Conservation (phyloP, 1,140 invertebrate genomes). For the Macrobrachium nipponense region DNA sequence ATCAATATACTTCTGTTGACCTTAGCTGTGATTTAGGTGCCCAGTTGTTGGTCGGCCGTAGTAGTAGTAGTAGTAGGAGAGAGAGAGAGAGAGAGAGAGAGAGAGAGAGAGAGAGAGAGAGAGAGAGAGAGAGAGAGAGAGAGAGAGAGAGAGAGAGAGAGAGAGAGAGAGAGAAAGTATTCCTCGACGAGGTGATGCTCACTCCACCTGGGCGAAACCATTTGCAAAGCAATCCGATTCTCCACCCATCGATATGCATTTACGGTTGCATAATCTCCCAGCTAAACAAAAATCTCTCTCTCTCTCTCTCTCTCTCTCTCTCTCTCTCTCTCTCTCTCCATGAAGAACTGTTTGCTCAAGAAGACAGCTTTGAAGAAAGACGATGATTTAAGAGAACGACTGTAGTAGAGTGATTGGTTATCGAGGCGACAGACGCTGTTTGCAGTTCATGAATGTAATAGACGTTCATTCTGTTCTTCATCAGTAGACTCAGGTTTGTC, state of each 20-base stretch:
- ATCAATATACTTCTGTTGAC: too few relatives aligned
- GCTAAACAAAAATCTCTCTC: not conserved
- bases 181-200: not conserved
- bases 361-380: too few relatives aligned
- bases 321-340: not conserved
- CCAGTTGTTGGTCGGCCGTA: not conserved
- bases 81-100: slow-evolving; percentile 17
- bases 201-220: not conserved
- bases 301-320: slow-evolving; percentile 2
- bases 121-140: slow-evolving; percentile 8
- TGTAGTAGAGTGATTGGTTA: too few relatives aligned
- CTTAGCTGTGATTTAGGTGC: too few relatives aligned
- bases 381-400: too few relatives aligned
- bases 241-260: too few relatives aligned
- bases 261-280: too few relatives aligned
- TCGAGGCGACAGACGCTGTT: not conserved
- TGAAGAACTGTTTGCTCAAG: too few relatives aligned
- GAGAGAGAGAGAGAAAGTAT: not conserved
- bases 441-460: not conserved
- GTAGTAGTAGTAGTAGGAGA: too few relatives aligned
- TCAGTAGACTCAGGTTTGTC: too few relatives aligned
- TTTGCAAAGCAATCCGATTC: too few relatives aligned
- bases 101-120: not conserved
- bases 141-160: slow-evolving; percentile 19
- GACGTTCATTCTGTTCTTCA: not conserved